Evolutionary conservation across 2,888 invertebrate genomes (phyloP).

Genomic region (Ochlodes sylvanus): DNA sequence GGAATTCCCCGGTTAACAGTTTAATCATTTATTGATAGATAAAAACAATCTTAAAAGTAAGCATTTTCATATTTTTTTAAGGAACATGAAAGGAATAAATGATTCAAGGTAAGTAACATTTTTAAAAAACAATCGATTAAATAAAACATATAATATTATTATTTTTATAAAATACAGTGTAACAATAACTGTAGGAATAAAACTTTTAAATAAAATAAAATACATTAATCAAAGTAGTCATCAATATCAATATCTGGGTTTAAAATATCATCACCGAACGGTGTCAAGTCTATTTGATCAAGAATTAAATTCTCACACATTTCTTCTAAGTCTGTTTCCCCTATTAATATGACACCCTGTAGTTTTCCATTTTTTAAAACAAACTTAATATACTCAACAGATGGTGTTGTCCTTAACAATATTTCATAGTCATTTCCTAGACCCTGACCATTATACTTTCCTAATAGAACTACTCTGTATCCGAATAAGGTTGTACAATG

Average conservation of each 20-base stretch:
- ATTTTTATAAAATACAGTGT: no score
- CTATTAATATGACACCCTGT: conserved; percentile 97
- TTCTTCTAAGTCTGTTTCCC: conserved; percentile 98
- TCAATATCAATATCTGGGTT: conserved; percentile 99
- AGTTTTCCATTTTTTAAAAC: conserved; percentile 93
- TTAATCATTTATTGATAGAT: no score
- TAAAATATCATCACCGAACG: conserved; percentile 95
- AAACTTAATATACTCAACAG: conserved; percentile 93
- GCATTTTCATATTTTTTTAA: no score
- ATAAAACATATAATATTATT: no score
- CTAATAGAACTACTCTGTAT: conserved; percentile 95
- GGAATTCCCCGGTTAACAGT: no score
- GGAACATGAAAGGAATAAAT: no score
- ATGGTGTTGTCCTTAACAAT: conserved; percentile 92
- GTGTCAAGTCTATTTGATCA: conserved; percentile 95
- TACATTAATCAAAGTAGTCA: conserved; percentile 97
- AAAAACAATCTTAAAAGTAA: no score
- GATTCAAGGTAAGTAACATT: no score
- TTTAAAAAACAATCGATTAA: no score
- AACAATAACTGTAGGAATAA: no score
- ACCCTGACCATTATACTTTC: conserved; percentile 96
- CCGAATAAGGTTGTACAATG: conserved; percentile 98
- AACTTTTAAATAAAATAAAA: not conserved
- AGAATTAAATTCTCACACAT: conserved; percentile 99
- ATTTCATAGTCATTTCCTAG: conserved; percentile 92